Evolutionary conservation across 2,797 vertebrate species (phyloP).

Genomic region (Tinamus major): DNA sequence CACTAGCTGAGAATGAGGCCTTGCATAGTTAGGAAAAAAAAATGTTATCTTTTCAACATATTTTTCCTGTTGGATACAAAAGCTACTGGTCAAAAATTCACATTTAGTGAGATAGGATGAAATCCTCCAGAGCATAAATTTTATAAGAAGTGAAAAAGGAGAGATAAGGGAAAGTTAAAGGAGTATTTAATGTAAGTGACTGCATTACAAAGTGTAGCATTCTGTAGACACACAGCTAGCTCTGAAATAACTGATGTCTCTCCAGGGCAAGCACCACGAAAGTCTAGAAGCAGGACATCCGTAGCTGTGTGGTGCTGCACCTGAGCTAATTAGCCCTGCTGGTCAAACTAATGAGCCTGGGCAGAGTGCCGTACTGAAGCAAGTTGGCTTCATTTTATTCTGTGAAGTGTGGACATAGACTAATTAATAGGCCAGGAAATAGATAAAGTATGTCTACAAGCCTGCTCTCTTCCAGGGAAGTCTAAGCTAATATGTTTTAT

Average conservation of each 20-base stretch:
- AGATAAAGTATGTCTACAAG: background rate
- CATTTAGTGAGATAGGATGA: background rate
- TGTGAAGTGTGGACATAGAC: background rate
- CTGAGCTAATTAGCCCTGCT: background rate
- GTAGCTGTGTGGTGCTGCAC: background rate
- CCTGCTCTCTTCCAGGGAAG: background rate
- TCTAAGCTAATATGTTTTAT: background rate
- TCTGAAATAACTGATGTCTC: background rate
- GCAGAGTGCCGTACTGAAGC: background rate
- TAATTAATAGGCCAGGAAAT: background rate
- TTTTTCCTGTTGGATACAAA: background rate
- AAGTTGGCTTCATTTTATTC: background rate
- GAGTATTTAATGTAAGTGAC: background rate
- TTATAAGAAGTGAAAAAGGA: background rate
- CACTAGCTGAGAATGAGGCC: too few relatives aligned
- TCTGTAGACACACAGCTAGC: background rate
- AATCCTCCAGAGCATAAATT: background rate
- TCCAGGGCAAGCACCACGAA: background rate
- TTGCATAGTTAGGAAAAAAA: background rate
- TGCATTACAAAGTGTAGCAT: background rate
- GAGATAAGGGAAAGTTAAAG: fast-evolving
- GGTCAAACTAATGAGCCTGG: background rate
- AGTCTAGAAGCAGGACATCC: background rate
- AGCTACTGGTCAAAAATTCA: background rate
- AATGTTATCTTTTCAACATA: background rate